Conservation (phyloP, 2,113 vertebrate genomes). For the Zosterops pallidus region DNA sequence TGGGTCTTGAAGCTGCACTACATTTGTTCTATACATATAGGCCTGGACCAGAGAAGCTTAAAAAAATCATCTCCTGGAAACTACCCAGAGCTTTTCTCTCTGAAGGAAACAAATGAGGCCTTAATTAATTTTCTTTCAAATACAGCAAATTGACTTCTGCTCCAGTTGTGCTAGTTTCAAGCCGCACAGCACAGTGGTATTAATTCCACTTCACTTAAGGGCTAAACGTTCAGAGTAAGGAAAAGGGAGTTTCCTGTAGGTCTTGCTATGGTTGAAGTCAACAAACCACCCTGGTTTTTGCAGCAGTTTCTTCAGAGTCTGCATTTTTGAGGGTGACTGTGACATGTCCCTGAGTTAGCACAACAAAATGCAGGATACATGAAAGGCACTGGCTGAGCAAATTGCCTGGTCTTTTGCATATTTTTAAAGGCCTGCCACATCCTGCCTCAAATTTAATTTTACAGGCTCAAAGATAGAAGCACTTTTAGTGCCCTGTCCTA, state of each 20-base stretch:
- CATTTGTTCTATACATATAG: background rate
- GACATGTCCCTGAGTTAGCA: background rate
- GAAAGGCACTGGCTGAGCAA: background rate
- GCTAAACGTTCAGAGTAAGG: conserved; percentile 19
- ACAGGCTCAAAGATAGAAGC: background rate
- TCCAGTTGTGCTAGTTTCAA: conserved; percentile 55
- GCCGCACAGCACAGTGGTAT: conserved; percentile 42
- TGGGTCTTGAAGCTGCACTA: background rate
- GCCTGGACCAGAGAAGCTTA: background rate
- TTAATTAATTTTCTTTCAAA: conserved; percentile 69
- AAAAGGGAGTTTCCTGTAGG: background rate
- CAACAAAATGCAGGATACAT: background rate
- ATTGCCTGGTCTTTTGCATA: background rate
- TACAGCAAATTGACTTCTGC: conserved; percentile 68
- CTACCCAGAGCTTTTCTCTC: conserved; percentile 50
- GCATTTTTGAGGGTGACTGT: background rate
- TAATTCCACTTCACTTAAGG: conserved; percentile 50
- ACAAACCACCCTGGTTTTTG: background rate
- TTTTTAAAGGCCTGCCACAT: background rate
- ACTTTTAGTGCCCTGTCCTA: background rate
- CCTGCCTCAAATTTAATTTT: background rate
- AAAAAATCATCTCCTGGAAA: conserved; percentile 17
- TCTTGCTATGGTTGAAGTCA: background rate
- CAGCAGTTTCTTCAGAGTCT: background rate
- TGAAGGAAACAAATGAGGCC: conserved; percentile 35